A percentile compares a stretch with the other conserved stretches of the same genome.
Conservation (phyloP, 2,797 vertebrate genomes). For the Sphenopsis melanotis region DNA sequence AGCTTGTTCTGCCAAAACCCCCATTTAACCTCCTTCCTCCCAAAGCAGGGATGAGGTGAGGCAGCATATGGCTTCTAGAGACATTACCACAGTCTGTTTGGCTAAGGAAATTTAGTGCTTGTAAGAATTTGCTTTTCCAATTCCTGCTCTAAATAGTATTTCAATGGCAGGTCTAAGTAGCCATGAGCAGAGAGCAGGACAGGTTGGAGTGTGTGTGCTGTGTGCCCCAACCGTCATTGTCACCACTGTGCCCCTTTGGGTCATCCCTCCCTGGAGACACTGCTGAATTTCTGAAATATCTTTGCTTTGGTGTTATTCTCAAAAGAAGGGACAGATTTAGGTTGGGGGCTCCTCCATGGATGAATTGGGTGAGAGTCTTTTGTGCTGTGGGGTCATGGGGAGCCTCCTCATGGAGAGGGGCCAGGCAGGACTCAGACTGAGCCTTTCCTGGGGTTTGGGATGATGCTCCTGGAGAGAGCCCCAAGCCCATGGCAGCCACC, state of each 20-base stretch:
- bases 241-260: not conserved
- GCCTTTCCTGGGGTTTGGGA: not conserved
- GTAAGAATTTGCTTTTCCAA: not conserved
- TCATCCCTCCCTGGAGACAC: fast-evolving
- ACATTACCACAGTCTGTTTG: not conserved
- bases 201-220: fast-evolving
- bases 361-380: not conserved
- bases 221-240: not conserved
- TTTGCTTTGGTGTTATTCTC: not conserved
- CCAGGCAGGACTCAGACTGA: fast-evolving
- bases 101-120: not conserved
- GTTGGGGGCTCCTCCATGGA: fast-evolving
- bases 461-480: not conserved
- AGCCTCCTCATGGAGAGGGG: not conserved
- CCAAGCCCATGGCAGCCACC: not conserved
- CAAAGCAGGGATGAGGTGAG: not conserved
- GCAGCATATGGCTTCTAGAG: not conserved
- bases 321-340: not conserved
- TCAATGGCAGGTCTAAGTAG: not conserved
- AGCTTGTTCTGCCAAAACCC: not conserved
- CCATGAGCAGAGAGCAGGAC: not conserved
- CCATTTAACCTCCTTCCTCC: conserved; percentile 1
- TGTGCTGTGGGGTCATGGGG: not conserved
- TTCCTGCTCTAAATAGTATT: not conserved
- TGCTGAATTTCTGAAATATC: not conserved